Conservation (phyloP, 2,113 vertebrate genomes). For the Heloderma charlesbogerti region DNA sequence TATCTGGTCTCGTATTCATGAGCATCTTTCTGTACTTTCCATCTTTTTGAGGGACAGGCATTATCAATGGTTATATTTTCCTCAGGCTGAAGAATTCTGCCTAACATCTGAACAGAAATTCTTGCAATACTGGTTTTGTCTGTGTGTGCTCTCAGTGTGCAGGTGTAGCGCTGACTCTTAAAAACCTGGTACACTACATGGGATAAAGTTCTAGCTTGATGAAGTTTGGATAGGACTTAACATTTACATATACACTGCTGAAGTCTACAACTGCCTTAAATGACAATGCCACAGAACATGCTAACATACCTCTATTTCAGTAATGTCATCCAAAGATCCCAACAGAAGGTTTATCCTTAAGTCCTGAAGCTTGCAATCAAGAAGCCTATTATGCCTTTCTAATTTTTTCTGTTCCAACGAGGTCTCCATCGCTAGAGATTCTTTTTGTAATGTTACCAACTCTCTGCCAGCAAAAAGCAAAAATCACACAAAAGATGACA, state of each 20-base stretch:
- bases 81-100: neutral
- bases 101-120: neutral
- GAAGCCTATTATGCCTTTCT: constrained; percentile 87
- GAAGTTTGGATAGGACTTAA: neutral
- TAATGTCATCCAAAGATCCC: constrained; percentile 89
- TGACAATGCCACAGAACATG: neutral
- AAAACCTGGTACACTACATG: neutral
- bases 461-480: constrained; percentile 75
- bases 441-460: constrained; percentile 82
- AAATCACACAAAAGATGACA: neutral
- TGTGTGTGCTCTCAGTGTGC: neutral
- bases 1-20: neutral
- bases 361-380: constrained; percentile 88
- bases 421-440: constrained; percentile 78
- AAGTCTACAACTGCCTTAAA: neutral
- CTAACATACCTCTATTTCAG: constrained; percentile 83
- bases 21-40: neutral
- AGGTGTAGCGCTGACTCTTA: neutral
- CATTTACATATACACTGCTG: neutral
- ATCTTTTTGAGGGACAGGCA: neutral
- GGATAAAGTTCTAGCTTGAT: neutral
- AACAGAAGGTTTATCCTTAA: constrained; percentile 81
- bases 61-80: neutral
- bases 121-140: neutral
- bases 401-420: constrained; percentile 87